Evolutionary conservation across 2,888 invertebrate species (phyloP).

Genomic region (Masnerella sp.): DNA sequence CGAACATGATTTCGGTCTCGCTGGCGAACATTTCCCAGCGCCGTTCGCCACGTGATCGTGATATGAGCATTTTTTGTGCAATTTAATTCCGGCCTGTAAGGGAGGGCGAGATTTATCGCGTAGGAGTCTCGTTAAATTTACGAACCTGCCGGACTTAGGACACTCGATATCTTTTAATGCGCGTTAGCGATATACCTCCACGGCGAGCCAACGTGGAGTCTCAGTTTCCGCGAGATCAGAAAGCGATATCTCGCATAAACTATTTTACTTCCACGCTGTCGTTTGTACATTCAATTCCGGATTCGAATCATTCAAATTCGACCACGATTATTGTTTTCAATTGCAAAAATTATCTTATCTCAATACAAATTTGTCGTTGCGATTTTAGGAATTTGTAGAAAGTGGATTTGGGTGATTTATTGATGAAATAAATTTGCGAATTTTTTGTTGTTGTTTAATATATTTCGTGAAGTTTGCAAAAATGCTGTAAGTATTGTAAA

Average conservation of each 20-base stretch:
- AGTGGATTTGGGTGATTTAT: too few relatives aligned
- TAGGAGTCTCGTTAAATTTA: conserved; percentile 52
- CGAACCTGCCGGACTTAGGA: conserved; percentile 58
- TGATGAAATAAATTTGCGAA: too few relatives aligned
- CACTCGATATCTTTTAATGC: conserved; percentile 59
- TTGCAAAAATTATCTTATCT: too few relatives aligned
- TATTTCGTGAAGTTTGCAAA: too few relatives aligned
- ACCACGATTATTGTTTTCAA: too few relatives aligned
- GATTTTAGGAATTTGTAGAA: too few relatives aligned
- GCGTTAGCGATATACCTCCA: conserved; percentile 50
- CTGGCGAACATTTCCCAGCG: conserved; percentile 13
- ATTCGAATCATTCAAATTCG: too few relatives aligned
- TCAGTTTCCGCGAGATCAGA: conserved; percentile 50
- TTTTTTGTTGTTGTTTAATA: too few relatives aligned
- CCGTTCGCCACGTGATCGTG: conserved; percentile 46
- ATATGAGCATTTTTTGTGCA: conserved; percentile 51
- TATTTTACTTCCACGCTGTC: conserved; percentile 21
- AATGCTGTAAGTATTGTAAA: too few relatives aligned
- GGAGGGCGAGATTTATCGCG: conserved; percentile 49
- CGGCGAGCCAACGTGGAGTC: conserved; percentile 24
- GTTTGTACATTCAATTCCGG: conserved; percentile 13
- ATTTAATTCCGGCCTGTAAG: conserved; percentile 50
- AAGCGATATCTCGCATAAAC: conserved; percentile 40
- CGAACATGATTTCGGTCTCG: too few relatives aligned
- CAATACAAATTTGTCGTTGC: too few relatives aligned